Base-by-base conservation (phyloP, 2,113 vertebrate genomes). In the Malurus melanocephalus region DNA sequence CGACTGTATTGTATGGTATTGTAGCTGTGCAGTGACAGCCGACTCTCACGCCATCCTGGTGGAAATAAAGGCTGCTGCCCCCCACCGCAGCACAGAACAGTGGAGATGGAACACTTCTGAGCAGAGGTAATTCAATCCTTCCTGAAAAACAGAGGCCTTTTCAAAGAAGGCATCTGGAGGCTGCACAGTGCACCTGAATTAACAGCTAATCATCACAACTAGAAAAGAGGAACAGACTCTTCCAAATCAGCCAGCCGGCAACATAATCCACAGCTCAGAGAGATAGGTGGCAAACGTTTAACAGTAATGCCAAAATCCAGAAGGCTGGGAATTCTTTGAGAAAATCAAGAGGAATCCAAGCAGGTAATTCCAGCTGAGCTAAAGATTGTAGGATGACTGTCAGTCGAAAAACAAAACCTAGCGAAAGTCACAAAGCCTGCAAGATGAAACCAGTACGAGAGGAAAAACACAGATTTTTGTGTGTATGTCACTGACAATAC, bases 341-440 rank as follows among this genome's bases (percentile, higher is more conserved):
- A 88, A 93, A 93, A 90, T 55, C 69, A 76, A 79, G 83, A 57
- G 32, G 67, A 93, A 90, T 87, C 71, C 86, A 87, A 2, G 1
- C 22, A 72, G 62, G 80, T 86, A 93, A 76, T 85, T 90, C 90
- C 80, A 80, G 77, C 80, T 75, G 92, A 85, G 90, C 69, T 80
- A 17, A 43, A 90, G 88, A 79, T 1, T 87, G 90, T 22, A 45
- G 35, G 69, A 80, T 59, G 65, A 80, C 73, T 78, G 73, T 46
- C 74, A 79, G 57, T n/a, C 0, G 0, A 86, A 93, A 78, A 51
- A 6, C 71, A 75, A 90, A 72, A 90, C 32, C 83, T 42, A 81
- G 52, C 51, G 64, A 7, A 88, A 90, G 82, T 78, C 52, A 68
- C 62, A 93, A 81, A 90, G 69, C 33, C 92, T 74, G 45, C 67